A percentile compares a stretch with the other conserved stretches of the same genome.
Evolutionary conservation across 1,140 invertebrate species (phyloP).

Genomic region (Copidosoma floridanum): DNA sequence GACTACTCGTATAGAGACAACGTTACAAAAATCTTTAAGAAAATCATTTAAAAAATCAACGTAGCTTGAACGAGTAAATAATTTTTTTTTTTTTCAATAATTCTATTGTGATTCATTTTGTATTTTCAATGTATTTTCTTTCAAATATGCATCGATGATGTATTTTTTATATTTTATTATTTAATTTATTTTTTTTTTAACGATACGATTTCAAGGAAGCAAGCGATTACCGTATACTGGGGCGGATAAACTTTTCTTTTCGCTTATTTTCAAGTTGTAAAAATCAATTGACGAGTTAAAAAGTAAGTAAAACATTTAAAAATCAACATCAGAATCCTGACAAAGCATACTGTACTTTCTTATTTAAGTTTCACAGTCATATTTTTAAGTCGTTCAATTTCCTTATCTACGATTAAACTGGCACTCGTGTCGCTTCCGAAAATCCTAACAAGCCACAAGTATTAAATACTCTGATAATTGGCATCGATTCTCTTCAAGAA

Average conservation of each 20-base stretch:
- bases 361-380: slow-evolving; percentile 26
- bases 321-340: slow-evolving; percentile 16
- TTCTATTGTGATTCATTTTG: not conserved
- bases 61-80: not conserved
- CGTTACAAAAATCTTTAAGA: slow-evolving; percentile 15
- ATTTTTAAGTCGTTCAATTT: slow-evolving; percentile 16
- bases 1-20: not conserved
- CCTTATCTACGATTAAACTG: slow-evolving; percentile 21
- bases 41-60: slow-evolving; percentile 26
- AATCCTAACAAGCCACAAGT: slow-evolving; percentile 13
- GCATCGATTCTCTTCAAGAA: slow-evolving; percentile 23
- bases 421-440: slow-evolving; percentile 10
- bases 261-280: slow-evolving; percentile 8
- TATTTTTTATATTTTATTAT: slow-evolving; percentile 9
- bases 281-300: slow-evolving; percentile 13
- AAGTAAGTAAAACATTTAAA: slow-evolving; percentile 20
- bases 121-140: slow-evolving; percentile 1
- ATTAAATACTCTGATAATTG: slow-evolving; percentile 6
- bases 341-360: slow-evolving; percentile 26
- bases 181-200: too few relatives aligned
- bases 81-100: not conserved
- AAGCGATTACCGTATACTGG: slow-evolving; percentile 10
- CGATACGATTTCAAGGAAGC: slow-evolving; percentile 14
- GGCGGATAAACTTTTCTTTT: too few relatives aligned
- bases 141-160: slow-evolving; percentile 13